These are phyloP conservation scores for Ferdinandea cuprea DNA, from an alignment of 2,888 invertebrate species.

Conservation along the genomic window DNA sequence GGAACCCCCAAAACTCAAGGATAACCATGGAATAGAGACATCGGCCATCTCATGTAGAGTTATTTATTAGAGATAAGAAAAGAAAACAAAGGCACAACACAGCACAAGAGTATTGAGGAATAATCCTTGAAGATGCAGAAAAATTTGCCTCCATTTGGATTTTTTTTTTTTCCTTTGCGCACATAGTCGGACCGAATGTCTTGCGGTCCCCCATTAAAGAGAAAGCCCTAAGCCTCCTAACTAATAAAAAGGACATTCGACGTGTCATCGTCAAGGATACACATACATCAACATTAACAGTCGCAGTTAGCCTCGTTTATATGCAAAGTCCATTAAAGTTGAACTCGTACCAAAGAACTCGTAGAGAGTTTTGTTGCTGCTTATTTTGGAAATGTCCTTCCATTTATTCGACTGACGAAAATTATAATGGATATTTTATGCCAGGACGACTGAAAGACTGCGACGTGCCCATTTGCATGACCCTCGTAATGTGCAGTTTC, in stretches of 20 bases:
- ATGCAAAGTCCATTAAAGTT: constrained; percentile 78
- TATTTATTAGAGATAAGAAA: constrained; percentile 65
- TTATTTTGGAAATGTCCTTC: constrained; percentile 38
- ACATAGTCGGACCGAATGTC: background rate
- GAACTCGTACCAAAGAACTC: constrained; percentile 52
- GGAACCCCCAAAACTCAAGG: constrained; percentile 24
- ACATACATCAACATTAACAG: constrained; percentile 28
- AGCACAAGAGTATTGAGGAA: constrained; percentile 13
- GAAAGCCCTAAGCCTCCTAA: background rate
- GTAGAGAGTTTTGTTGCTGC: background rate
- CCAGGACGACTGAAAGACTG: constrained; percentile 69
- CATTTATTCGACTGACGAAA: constrained; percentile 65
- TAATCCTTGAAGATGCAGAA: constrained; percentile 59
- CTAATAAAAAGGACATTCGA: constrained; percentile 63
- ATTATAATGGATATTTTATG: constrained; percentile 82
- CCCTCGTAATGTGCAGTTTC: constrained; percentile 63
- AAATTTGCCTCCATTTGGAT: constrained; percentile 28
- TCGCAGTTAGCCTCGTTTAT: constrained; percentile 48
- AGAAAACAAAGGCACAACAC: constrained; percentile 35
- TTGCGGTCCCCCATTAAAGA: constrained; percentile 26
- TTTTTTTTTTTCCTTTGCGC: background rate
- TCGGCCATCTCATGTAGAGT: constrained; percentile 55
- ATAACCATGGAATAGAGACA: constrained; percentile 53
- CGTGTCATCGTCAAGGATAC: constrained; percentile 56
- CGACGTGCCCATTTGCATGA: constrained; percentile 80